Evolutionary conservation across 1,140 invertebrate species (phyloP), one percentile per base, ranked within the genome.

Genomic region (Lepidostoma basale): DNA sequence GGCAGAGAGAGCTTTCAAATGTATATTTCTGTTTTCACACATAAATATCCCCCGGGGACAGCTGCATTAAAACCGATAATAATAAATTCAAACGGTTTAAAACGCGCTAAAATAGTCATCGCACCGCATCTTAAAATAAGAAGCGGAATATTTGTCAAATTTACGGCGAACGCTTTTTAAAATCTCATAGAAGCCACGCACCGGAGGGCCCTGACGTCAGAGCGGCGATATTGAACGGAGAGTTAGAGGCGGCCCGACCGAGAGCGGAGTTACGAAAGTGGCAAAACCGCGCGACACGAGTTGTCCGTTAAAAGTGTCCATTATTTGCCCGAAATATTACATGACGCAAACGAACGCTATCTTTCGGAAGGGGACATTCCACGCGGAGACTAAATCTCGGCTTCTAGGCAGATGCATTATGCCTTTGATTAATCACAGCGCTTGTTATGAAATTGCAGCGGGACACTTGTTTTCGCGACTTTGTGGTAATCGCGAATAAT

Each of bases 41-140:
- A 54, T 54, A 54, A 54, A 54, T 54, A 30, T 26, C 20, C 25
- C 25, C 25, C 1, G 14, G 6, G n/a, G 49, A 54, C 49, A 54
- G 49, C 49, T 54, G 49, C 49, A 54, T 54, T 28, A 54, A 54
- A 54, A 54, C 49, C 49, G 49, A 54, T 54, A 54, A 54, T 54
- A 54, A 54, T 54, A 54, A 54, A 54, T 54, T 20, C 18, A 5
- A 14, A 4, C 23, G 49, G 44, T 47, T 54, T 54, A 28, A 54
- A 54, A 14, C 49, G 12, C 26, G 49, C 49, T 54, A 28, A 54
- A 54, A 54, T 54, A 54, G 49, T 54, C 49, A 54, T 30, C 49
- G 49, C 49, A 20, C 12, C 9, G 49, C 14, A n/a, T 36, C 49
- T 16, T n/a, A 54, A 54, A 54, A 54, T 54, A 54, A 54, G 49